Conservation (phyloP, 2,113 vertebrate genomes). For the Melanotaenia duboulayi region DNA sequence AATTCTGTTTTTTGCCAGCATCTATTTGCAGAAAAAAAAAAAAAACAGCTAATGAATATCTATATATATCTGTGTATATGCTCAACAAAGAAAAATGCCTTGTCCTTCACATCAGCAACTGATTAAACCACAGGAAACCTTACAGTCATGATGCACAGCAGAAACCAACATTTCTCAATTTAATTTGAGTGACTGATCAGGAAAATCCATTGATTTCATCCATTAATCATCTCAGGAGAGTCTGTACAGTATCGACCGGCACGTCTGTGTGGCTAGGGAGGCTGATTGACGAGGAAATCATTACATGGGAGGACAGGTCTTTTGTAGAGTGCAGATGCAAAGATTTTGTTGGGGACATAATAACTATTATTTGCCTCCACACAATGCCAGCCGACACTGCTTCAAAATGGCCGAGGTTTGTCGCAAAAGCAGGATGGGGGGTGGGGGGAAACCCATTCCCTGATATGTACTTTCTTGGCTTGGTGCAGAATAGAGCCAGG, state of each 20-base stretch:
- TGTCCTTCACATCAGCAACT: not conserved
- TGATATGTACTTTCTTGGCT: constrained; percentile 24
- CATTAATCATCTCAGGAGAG: constrained; percentile 65
- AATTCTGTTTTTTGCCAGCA: not conserved
- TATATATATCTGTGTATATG: not conserved
- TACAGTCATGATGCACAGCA: not conserved
- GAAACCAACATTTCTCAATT: constrained; percentile 42
- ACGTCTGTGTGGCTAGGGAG: constrained; percentile 13
- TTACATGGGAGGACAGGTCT: constrained; percentile 29
- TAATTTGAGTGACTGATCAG: constrained; percentile 56
- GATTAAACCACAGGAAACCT: constrained; percentile 31
- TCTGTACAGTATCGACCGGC: constrained; percentile 46
- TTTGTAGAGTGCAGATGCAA: constrained; percentile 52
- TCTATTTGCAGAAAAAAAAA: constrained; percentile 7
- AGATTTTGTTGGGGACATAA: constrained; percentile 65
- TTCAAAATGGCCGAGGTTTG: constrained; percentile 68
- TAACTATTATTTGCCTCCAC: constrained; percentile 56
- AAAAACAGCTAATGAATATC: not conserved
- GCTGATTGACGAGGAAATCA: constrained; percentile 50
- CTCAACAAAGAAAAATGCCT: constrained; percentile 25
- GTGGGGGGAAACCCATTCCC: constrained; percentile 5
- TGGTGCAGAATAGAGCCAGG: constrained; percentile 13
- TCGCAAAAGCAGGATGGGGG: constrained; percentile 11
- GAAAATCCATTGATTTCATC: constrained; percentile 50
- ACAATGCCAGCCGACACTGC: constrained; percentile 41